Evolutionary conservation across 2,113 vertebrate species (phyloP), one percentile per base, ranked within the genome.

Genomic region (Eolophus roseicapilla): DNA sequence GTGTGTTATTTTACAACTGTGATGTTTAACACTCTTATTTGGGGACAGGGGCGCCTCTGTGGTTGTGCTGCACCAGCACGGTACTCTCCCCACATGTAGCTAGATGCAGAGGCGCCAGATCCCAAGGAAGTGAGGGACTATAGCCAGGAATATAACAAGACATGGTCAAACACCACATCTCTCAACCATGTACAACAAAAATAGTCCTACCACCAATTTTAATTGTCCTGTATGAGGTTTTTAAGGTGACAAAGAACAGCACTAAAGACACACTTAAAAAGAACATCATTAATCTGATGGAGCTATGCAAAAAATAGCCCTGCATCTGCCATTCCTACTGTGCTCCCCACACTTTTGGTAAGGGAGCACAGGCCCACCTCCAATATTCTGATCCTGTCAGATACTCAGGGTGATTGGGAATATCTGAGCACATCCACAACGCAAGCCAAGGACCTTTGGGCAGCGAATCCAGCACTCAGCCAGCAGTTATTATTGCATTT

Each of bases 31-130:
- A 28, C 53, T 21, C 50, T 67, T 44, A 3, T 0, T 0, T 0
- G 4, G 25, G 86, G 49, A 44, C 68, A 62, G 1, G 3, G 65
- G 46, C 3, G 2, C 44, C 65, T 33, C 55, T 25, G 12, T 37
- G 43, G 11, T 31, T 27, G 37, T 4, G 4, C 11, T 29, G 76
- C 71, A 19, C 0, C 1, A 2, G 64, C 77, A 44, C 18, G 0
- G 17, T 4, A 19, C 28, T 90, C 46, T 28, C 28, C 19, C 17
- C 13, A 24, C 35, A 20, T 3, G 14, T 4, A 12, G 33, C 82
- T 7, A 43, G 63, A 73, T 9, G 35, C 39, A 41, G 43, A 62
- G 25, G 39, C 63, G 62, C 2, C 0, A 44, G 50, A 77, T 15
- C 27, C 31, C 82, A 29, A 10, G 25, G 86, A 59, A 59, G 13